phyloP scores from a whole-genome alignment of 2,888 invertebrate species.

The Exephanes ischioxanthus region DNA sequence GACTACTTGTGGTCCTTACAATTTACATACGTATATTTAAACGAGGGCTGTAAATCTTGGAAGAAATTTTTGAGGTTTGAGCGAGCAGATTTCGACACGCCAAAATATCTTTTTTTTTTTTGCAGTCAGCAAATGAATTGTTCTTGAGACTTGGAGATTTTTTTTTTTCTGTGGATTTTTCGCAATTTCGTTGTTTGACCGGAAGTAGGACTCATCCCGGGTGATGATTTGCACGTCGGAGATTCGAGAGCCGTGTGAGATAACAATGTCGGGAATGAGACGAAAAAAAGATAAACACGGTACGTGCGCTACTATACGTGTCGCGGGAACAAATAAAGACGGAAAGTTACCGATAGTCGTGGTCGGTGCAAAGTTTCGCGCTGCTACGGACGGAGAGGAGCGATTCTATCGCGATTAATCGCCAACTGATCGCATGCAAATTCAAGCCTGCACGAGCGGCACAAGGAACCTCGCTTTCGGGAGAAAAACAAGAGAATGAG shows the following conservation, averaged over 20 bases:
- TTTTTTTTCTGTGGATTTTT: not conserved
- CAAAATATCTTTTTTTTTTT: too few species aligned
- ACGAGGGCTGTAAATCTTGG: too few species aligned
- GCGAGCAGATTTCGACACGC: too few species aligned
- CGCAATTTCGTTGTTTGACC: not conserved
- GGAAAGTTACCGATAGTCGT: slow-evolving; percentile 33
- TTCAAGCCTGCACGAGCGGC: slow-evolving; percentile 52
- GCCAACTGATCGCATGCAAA: slow-evolving; percentile 81
- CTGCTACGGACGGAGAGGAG: slow-evolving; percentile 50
- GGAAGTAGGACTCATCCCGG: not conserved
- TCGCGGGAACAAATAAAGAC: slow-evolving; percentile 53
- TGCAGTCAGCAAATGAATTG: not conserved
- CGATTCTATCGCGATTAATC: slow-evolving; percentile 79
- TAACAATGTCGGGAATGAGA: not conserved
- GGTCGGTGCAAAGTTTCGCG: slow-evolving; percentile 41
- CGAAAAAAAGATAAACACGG: not conserved
- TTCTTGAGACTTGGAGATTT: not conserved
- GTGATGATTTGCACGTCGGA: not conserved
- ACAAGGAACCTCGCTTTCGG: slow-evolving; percentile 12
- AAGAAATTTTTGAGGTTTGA: too few species aligned
- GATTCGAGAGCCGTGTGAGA: not conserved
- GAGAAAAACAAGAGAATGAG: slow-evolving; percentile 51
- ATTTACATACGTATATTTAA: too few species aligned
- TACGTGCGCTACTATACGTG: slow-evolving; percentile 1
- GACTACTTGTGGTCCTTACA: not conserved